These are phyloP conservation scores for Xestia c-nigrum DNA, from an alignment of 2,888 invertebrate species.

Conservation along the genomic window DNA sequence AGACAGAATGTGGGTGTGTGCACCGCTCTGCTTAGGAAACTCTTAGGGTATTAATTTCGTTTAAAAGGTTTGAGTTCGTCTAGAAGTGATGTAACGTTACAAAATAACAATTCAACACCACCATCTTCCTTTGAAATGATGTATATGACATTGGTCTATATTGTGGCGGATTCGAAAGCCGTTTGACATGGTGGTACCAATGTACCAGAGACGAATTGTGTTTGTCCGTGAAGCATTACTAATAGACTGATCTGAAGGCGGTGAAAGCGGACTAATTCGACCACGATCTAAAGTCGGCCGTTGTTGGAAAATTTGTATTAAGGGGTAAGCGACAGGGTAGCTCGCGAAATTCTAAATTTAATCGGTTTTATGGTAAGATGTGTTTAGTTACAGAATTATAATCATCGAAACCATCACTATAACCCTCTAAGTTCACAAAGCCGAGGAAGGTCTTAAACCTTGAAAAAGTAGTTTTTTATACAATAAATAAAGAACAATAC, in stretches of 20 bases:
- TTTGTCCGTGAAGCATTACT: constrained; percentile 54
- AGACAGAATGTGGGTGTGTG: not conserved
- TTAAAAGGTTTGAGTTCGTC: not conserved
- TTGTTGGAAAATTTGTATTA: constrained; percentile 1
- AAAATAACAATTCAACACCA: not conserved
- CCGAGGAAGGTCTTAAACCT: no score
- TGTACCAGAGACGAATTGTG: constrained; percentile 48
- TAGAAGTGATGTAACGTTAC: not conserved
- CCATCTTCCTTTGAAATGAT: not conserved
- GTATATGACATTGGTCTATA: constrained; percentile 31
- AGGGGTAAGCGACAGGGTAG: not conserved
- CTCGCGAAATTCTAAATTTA: no score
- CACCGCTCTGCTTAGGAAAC: no score
- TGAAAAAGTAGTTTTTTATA: no score
- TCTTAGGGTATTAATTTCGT: not conserved
- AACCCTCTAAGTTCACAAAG: no score
- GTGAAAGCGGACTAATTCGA: constrained; percentile 62
- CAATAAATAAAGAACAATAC: no score
- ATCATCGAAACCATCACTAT: no score
- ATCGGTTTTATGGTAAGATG: no score
- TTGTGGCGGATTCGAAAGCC: constrained; percentile 48
- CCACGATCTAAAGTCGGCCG: constrained; percentile 31
- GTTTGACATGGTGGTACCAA: constrained; percentile 31
- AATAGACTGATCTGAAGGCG: constrained; percentile 29
- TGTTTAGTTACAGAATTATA: no score